Conservation (phyloP, 2,797 vertebrate species). For the Hapalemur alaotrensis region DNA sequence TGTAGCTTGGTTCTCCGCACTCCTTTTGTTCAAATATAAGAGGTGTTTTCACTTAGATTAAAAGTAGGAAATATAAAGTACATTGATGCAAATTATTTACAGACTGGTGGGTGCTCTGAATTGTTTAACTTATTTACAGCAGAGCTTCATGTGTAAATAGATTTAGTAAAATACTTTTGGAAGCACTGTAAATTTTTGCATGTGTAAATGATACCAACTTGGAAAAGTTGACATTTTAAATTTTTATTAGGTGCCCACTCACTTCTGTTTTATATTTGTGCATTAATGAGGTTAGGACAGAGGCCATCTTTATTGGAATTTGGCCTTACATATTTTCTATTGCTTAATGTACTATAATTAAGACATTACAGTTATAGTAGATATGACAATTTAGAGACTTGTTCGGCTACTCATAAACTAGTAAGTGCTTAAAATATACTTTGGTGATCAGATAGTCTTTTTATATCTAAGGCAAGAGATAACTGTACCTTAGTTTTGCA, state of each 20-base stretch:
- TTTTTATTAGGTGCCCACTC: neutral
- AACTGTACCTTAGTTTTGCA: neutral
- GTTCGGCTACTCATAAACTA: neutral
- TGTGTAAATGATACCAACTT: neutral
- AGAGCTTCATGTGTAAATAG: neutral
- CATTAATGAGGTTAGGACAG: neutral
- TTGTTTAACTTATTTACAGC: neutral
- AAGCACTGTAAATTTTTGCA: neutral
- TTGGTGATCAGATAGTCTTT: neutral
- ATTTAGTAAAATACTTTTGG: neutral
- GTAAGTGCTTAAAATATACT: neutral
- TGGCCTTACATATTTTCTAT: neutral
- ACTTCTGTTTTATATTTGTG: neutral
- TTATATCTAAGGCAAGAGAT: slow-evolving; percentile 26
- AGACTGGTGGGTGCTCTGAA: neutral
- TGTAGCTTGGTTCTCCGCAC: neutral
- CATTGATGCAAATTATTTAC: neutral
- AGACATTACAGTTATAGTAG: neutral
- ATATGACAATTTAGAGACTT: neutral
- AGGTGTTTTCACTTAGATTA: neutral
- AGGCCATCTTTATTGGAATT: slow-evolving; percentile 29
- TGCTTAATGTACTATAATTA: neutral
- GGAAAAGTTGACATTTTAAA: neutral
- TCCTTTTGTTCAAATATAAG: neutral
- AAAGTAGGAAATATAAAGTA: neutral